A percentile compares a stretch with the other conserved stretches of the same genome.
These are phyloP conservation scores for Dicentrarchus labrax DNA, from an alignment of 2,113 vertebrate species.

Conservation along the genomic window DNA sequence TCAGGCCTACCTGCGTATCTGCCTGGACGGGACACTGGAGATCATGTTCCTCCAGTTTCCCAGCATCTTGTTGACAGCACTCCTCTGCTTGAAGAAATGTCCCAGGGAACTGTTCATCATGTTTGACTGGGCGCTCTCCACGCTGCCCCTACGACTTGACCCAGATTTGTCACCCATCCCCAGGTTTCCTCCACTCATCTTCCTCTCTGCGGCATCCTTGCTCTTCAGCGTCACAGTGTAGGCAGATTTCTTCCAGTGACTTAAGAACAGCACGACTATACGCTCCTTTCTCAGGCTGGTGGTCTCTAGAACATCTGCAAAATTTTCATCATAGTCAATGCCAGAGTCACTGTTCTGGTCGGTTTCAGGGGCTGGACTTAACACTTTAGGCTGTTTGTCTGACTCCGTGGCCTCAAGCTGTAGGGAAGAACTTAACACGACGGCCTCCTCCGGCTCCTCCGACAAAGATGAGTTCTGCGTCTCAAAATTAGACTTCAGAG, in stretches of 20 bases:
- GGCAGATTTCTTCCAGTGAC: slow-evolving; percentile 94
- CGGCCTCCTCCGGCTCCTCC: slow-evolving; percentile 36
- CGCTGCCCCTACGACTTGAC: slow-evolving; percentile 38
- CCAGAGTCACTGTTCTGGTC: slow-evolving; percentile 84
- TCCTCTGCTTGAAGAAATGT: slow-evolving; percentile 89
- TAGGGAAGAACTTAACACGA: slow-evolving; percentile 3
- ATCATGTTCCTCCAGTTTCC: slow-evolving; percentile 89
- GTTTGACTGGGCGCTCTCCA: slow-evolving; percentile 66
- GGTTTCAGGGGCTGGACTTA: slow-evolving; percentile 43
- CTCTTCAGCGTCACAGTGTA: slow-evolving; percentile 82
- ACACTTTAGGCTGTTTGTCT: slow-evolving; percentile 31
- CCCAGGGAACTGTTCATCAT: slow-evolving; percentile 82
- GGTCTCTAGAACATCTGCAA: slow-evolving; percentile 74
- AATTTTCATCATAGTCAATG: slow-evolving; percentile 83
- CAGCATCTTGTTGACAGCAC: slow-evolving; percentile 88
- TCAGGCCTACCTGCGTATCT: slow-evolving; percentile 78
- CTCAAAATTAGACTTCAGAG: slow-evolving; percentile 91
- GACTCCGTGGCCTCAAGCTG: slow-evolving; percentile 27
- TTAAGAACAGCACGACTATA: slow-evolving; percentile 92
- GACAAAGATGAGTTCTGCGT: slow-evolving; percentile 51
- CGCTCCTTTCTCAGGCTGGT: slow-evolving; percentile 91
- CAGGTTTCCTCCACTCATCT: slow-evolving; percentile 52
- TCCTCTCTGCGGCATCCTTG: slow-evolving; percentile 74
- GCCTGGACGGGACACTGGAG: slow-evolving; percentile 85
- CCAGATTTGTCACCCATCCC: slow-evolving; percentile 23